Conservation (phyloP, 30 jellyfish, hydroid and myxozoan genomes). For the Aurelia coerulea region DNA sequence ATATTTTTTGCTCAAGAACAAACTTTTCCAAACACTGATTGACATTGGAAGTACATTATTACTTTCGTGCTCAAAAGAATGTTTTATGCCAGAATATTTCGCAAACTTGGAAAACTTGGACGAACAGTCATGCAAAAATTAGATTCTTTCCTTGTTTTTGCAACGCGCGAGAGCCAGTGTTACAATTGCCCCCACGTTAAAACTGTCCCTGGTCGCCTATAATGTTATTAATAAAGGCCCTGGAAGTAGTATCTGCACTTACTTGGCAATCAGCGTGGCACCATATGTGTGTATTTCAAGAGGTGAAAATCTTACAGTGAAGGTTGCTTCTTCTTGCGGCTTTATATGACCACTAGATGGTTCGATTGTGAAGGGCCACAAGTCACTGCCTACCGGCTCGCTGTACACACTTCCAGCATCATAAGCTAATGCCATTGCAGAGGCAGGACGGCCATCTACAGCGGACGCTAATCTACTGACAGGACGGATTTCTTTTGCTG, state of each 20-base stretch:
- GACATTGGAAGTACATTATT: no score
- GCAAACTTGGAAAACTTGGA: no score
- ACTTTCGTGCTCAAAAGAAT: no score
- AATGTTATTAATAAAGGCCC: no score
- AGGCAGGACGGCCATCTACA: constrained; percentile 90
- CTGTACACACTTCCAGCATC: constrained; percentile 84
- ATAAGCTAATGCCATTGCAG: constrained; percentile 84
- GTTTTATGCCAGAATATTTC: no score
- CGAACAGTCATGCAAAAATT: no score
- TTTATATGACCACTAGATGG: constrained; percentile 71
- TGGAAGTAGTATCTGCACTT: constrained; percentile 5
- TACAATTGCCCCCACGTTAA: no score
- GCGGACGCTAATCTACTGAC: constrained; percentile 70
- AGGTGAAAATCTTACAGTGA: constrained; percentile 93
- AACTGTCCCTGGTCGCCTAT: no score
- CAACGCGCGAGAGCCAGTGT: no score
- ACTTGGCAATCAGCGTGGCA: constrained; percentile 81
- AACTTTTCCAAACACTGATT: no score
- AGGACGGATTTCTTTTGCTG: constrained; percentile 28
- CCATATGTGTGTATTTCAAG: constrained; percentile 72
- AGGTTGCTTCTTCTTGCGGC: constrained; percentile 81
- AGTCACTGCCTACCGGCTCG: constrained; percentile 49
- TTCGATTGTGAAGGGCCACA: constrained; percentile 82
- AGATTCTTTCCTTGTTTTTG: no score
- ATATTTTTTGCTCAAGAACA: no score